Conservation (phyloP, 2,113 vertebrate species). For the Laticauda colubrina region DNA sequence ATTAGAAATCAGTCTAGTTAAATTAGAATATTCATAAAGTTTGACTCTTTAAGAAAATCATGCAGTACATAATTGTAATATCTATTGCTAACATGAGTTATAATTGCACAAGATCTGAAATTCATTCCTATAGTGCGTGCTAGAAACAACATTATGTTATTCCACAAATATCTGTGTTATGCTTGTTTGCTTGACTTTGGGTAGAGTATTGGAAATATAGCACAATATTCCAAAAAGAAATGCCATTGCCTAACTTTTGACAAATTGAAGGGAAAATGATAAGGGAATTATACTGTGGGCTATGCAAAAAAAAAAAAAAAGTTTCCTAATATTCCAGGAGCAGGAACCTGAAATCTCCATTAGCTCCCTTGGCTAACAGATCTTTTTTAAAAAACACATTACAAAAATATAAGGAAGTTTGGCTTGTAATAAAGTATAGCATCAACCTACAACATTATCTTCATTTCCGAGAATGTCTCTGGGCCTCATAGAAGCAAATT, state of each 20-base stretch:
- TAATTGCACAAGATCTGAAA: slow-evolving; percentile 48
- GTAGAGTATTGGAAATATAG: slow-evolving; percentile 26
- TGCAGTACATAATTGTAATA: slow-evolving; percentile 41
- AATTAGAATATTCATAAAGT: slow-evolving; percentile 67
- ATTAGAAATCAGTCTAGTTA: slow-evolving; percentile 55
- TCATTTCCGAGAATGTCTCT: neutral
- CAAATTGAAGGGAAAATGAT: neutral
- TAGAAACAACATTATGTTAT: slow-evolving; percentile 43
- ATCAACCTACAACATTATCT: neutral
- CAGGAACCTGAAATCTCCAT: neutral
- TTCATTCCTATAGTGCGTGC: neutral
- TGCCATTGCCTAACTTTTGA: neutral
- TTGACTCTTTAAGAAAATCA: slow-evolving; percentile 51
- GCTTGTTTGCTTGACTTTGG: slow-evolving; percentile 12
- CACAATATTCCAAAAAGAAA: accelerated
- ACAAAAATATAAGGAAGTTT: neutral
- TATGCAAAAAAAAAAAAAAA: neutral
- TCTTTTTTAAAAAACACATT: neutral
- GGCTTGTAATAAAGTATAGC: neutral
- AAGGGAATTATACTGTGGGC: neutral
- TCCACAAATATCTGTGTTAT: slow-evolving; percentile 5
- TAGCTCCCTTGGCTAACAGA: neutral
- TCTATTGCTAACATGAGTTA: slow-evolving; percentile 50
- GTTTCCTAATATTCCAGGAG: neutral
- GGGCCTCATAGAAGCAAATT: neutral